Evolutionary conservation across 2,797 vertebrate species (phyloP), one percentile per base, ranked within the genome.

Genomic region (Dicrostonyx torquatus): DNA sequence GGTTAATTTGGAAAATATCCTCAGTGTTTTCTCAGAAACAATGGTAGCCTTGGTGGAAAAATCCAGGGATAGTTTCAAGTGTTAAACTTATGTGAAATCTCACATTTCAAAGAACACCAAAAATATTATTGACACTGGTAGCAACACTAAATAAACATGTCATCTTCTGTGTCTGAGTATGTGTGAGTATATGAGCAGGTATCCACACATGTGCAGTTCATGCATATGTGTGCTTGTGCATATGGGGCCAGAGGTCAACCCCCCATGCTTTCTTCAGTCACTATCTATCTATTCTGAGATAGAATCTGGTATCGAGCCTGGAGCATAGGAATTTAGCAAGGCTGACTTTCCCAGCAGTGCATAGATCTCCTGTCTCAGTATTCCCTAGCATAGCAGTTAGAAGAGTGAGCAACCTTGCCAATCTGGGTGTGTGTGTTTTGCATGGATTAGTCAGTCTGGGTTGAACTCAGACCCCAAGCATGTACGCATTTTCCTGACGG

Each of bases 81-180:
- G 50, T 58, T 89, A 82, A 95, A 94, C 95, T 84, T 64, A 29
- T 94, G 64, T 2, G 0, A 84, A 89, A 79, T 48, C 83, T 88
- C 55, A 92, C 70, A 95, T 96, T 97, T 91, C 53, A 24, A 95
- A 89, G 13, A 96, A 48, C 4, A 94, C 6, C 78, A 60, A n/a
- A 95, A 96, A 86, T 66, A 64, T 8, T 29, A 92, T 62, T 77
- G 60, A 26, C 95, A 31, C 55, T 89, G 9, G 9, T 84, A 90
- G 90, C 2, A 34, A 31, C 90, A 48, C 37, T 90, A 12, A 73
- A 90, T 5, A 80, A 8, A 86, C 8, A 40, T 72, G 8, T 3
- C n/a, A 60, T 60, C 53, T 31, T 34, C 6, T 75, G 11, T 60
- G 22, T 85, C 17, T 70, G 13, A 66, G 12, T 87, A 31, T 2